Percentiles rank a stretch among this genome's conserved stretches.
Evolutionary conservation across 2,888 invertebrate genomes (phyloP).

Genomic region (Smittia aterrima): DNA sequence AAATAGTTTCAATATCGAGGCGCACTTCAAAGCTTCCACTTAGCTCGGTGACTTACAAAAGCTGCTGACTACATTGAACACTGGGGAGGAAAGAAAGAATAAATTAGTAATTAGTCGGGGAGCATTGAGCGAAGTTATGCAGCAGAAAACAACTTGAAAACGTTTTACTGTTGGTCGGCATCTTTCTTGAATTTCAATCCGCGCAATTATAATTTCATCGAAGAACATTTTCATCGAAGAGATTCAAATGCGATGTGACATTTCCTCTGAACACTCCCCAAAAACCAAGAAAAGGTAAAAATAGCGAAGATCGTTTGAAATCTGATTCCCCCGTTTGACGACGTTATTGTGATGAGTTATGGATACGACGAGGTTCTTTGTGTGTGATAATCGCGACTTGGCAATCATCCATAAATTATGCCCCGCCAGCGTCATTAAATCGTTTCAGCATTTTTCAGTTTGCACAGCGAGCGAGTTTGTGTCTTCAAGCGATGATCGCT

Average conservation of each 20-base stretch:
- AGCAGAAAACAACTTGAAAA: constrained; percentile 29
- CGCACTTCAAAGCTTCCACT: background rate
- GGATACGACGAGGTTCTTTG: background rate
- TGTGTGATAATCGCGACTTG: too few species aligned
- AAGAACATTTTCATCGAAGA: too few species aligned
- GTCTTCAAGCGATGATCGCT: too few species aligned
- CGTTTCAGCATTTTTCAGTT: too few species aligned
- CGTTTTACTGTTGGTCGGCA: constrained; percentile 11
- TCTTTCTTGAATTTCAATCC: constrained; percentile 8
- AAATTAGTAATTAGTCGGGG: constrained; percentile 39
- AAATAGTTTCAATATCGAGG: background rate
- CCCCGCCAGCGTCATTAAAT: too few species aligned
- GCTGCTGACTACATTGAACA: background rate
- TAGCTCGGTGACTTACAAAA: constrained; percentile 2
- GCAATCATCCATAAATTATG: too few species aligned
- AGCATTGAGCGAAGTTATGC: constrained; percentile 28
- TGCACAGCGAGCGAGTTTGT: too few species aligned
- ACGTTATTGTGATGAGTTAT: background rate
- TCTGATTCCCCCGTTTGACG: background rate
- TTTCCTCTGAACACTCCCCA: too few species aligned
- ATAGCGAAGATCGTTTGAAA: background rate
- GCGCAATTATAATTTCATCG: background rate
- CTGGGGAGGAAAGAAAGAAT: background rate
- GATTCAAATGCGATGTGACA: too few species aligned
- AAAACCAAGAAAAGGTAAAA: too few species aligned